These are phyloP conservation scores for Nettapus auritus DNA, from an alignment of 2,113 vertebrate species.

Conservation along the genomic window DNA sequence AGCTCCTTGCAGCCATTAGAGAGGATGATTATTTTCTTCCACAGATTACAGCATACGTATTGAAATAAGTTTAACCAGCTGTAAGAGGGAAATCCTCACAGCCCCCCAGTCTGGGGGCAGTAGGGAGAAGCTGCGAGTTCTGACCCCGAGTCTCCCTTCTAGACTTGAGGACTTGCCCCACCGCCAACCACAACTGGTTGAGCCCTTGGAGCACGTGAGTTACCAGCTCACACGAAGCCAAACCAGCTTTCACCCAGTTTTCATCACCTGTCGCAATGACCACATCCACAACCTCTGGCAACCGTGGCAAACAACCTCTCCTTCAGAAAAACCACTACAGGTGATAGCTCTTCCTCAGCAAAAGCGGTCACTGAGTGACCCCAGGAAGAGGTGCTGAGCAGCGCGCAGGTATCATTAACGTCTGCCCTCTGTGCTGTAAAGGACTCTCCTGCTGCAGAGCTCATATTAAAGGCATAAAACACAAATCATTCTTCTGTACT, in stretches of 20 bases:
- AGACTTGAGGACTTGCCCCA: not conserved
- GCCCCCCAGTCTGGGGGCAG: not conserved
- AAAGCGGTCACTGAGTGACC: not conserved
- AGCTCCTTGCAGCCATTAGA: slow-evolving; percentile 32
- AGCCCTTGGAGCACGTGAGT: not conserved
- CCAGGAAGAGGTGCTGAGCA: not conserved
- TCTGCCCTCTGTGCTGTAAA: not conserved
- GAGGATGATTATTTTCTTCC: slow-evolving; percentile 9
- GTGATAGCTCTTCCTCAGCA: not conserved
- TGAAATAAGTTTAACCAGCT: slow-evolving; percentile 28
- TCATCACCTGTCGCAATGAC: rapidly evolving
- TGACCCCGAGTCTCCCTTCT: not conserved
- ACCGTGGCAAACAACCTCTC: not conserved
- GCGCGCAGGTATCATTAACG: not conserved
- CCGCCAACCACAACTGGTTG: not conserved
- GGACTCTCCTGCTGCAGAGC: not conserved
- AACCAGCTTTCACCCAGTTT: not conserved
- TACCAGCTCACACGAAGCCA: not conserved
- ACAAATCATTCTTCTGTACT: not conserved
- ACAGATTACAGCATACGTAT: not conserved
- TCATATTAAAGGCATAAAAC: not conserved
- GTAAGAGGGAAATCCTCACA: not conserved
- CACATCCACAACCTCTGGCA: not conserved
- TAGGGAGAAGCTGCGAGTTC: not conserved
- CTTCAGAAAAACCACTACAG: not conserved